These are phyloP conservation scores for Scomber japonicus DNA, from an alignment of 2,113 vertebrate species.

Conservation along the genomic window DNA sequence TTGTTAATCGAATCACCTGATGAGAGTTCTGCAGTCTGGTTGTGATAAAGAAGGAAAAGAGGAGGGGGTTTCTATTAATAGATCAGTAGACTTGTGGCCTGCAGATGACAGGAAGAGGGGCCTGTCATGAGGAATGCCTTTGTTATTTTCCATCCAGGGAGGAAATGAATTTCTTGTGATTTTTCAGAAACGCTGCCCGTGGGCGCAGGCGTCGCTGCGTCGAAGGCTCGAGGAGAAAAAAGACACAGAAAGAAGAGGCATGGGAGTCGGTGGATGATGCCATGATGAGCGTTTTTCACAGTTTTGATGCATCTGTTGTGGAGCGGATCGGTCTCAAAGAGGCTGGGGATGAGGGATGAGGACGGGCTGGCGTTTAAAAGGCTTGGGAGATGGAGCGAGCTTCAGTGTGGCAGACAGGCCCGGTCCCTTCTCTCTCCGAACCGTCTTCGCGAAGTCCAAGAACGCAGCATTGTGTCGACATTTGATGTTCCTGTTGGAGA, in stretches of 20 bases:
- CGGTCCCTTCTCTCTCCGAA: slow-evolving; percentile 48
- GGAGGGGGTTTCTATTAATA: slow-evolving; percentile 78
- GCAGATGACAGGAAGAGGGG: slow-evolving; percentile 95
- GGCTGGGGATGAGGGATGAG: neutral
- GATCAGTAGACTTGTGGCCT: slow-evolving; percentile 89
- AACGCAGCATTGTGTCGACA: slow-evolving; percentile 83
- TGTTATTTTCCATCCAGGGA: slow-evolving; percentile 87
- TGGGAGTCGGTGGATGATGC: slow-evolving; percentile 85
- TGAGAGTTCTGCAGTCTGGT: slow-evolving; percentile 86
- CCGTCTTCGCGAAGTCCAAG: slow-evolving; percentile 84
- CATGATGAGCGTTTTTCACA: slow-evolving; percentile 13
- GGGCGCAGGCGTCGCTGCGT: slow-evolving; percentile 40
- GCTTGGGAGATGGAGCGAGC: slow-evolving; percentile 37
- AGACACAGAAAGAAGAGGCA: neutral
- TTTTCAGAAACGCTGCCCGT: slow-evolving; percentile 81
- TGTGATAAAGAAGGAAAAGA: slow-evolving; percentile 81
- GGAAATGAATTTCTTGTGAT: slow-evolving; percentile 93
- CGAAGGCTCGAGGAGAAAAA: slow-evolving; percentile 26
- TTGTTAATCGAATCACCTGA: slow-evolving; percentile 94
- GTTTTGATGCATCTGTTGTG: slow-evolving; percentile 4
- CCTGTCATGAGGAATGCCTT: slow-evolving; percentile 90
- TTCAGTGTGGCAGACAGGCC: slow-evolving; percentile 34
- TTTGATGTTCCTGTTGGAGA: slow-evolving; percentile 80
- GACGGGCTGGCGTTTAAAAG: slow-evolving; percentile 43
- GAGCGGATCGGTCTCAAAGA: slow-evolving; percentile 23